phyloP scores from a whole-genome alignment of 2,888 invertebrate genomes.

The Pollenia griseotomentosa region DNA sequence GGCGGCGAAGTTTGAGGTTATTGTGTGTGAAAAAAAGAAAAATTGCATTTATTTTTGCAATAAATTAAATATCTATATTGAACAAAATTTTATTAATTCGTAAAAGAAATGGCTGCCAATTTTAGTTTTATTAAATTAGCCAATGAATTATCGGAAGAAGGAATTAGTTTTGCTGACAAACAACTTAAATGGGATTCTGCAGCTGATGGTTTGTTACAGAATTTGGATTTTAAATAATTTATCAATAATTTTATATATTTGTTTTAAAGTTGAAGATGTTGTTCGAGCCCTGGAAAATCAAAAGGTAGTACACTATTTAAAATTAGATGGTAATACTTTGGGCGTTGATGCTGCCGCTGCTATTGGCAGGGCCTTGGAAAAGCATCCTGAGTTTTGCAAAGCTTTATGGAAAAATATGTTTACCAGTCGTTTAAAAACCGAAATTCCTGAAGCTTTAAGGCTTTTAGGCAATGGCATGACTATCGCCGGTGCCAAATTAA shows the following conservation, averaged over 20 bases:
- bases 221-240: neutral
- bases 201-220: conserved; percentile 88
- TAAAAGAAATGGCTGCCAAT: conserved; percentile 61
- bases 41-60: conserved; percentile 21
- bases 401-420: conserved; percentile 99
- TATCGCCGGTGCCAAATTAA: conserved; percentile 90
- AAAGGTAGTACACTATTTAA: conserved; percentile 88
- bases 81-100: neutral
- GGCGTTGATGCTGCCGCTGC: conserved; percentile 95
- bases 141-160: conserved; percentile 83
- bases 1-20: conserved; percentile 60
- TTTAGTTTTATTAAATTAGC: conserved; percentile 78
- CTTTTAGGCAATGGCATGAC: conserved; percentile 93
- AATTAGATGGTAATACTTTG: conserved; percentile 96
- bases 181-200: conserved; percentile 91
- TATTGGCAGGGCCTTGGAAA: conserved; percentile 91
- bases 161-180: conserved; percentile 93
- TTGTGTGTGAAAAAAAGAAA: conserved; percentile 16
- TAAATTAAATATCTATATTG: neutral
- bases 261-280: conserved; percentile 87
- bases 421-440: conserved; percentile 96
- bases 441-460: conserved; percentile 95
- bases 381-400: conserved; percentile 90
- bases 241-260: neutral
- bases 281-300: conserved; percentile 91